Percentiles rank a stretch among this genome's conserved stretches.
Evolutionary conservation across 2,797 vertebrate species (phyloP).

Genomic region (Cottoperca gobio): DNA sequence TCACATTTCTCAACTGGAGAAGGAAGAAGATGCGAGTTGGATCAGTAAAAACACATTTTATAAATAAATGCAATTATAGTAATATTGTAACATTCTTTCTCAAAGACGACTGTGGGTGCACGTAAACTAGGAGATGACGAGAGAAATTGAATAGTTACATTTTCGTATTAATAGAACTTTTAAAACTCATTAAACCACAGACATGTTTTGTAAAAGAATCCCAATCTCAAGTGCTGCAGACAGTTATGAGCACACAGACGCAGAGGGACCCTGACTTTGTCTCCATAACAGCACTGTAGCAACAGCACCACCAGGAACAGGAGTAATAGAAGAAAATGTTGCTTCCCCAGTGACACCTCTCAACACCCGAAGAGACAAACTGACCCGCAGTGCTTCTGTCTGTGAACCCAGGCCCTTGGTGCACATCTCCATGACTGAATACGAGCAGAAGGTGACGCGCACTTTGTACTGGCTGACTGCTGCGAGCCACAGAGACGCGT

Average conservation of each 20-base stretch:
- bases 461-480: constrained; percentile 97
- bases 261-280: constrained; percentile 14
- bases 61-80: too few species aligned
- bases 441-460: constrained; percentile 96
- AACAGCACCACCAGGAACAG: constrained; percentile 4
- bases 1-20: constrained; percentile 90
- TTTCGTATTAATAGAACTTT: not conserved
- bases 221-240: not conserved
- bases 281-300: not conserved
- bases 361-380: constrained; percentile 52
- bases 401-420: constrained; percentile 94
- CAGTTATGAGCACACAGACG: constrained; percentile 12
- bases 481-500: constrained; percentile 93
- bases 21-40: not conserved
- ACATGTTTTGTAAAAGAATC: constrained; percentile 8
- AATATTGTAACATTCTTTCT: not conserved
- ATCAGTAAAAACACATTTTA: constrained; percentile 8
- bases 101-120: not conserved
- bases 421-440: constrained; percentile 99
- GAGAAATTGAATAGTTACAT: not conserved
- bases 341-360: not conserved
- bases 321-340: not conserved
- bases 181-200: constrained; percentile 18
- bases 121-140: not conserved
- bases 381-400: constrained; percentile 90